Conservation (phyloP, 2,888 invertebrate genomes). For the Drosophila prostipennis region DNA sequence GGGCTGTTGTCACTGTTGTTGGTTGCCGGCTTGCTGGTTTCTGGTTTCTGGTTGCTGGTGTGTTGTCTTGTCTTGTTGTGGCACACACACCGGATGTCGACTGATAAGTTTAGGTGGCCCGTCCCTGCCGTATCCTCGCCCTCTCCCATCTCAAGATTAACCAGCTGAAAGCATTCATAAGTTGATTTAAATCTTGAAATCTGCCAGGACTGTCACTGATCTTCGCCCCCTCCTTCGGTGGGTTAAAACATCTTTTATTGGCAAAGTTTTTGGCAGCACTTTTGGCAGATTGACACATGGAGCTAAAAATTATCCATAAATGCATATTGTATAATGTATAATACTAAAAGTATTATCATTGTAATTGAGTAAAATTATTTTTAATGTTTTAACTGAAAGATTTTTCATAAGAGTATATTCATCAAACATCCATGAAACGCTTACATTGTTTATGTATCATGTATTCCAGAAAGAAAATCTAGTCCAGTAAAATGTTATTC, state of each 20-base stretch:
- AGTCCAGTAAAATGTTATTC: no score
- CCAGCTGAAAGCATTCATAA: slow-evolving; percentile 67
- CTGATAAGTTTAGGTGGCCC: slow-evolving; percentile 73
- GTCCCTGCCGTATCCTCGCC: slow-evolving; percentile 13
- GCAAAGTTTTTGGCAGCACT: slow-evolving; percentile 8
- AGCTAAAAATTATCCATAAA: neutral
- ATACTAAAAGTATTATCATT: no score
- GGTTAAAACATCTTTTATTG: slow-evolving; percentile 14
- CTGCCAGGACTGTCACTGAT: slow-evolving; percentile 19
- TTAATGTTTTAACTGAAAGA: no score
- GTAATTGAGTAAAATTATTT: no score
- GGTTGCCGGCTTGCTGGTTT: slow-evolving; percentile 14
- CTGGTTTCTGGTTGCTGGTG: slow-evolving; percentile 11
- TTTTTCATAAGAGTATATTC: no score
- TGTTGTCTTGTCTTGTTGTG: slow-evolving; percentile 56
- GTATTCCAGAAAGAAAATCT: no score
- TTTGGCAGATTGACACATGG: neutral
- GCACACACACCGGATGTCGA: slow-evolving; percentile 67
- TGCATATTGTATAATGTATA: neutral
- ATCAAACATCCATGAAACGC: no score
- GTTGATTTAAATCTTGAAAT: slow-evolving; percentile 71
- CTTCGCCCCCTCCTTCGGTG: neutral
- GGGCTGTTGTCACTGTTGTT: slow-evolving; percentile 21
- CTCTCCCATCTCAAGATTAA: slow-evolving; percentile 10
- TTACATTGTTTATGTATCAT: no score